phyloP scores from a whole-genome alignment of 2,113 vertebrate genomes.

The Butorides virescens region DNA sequence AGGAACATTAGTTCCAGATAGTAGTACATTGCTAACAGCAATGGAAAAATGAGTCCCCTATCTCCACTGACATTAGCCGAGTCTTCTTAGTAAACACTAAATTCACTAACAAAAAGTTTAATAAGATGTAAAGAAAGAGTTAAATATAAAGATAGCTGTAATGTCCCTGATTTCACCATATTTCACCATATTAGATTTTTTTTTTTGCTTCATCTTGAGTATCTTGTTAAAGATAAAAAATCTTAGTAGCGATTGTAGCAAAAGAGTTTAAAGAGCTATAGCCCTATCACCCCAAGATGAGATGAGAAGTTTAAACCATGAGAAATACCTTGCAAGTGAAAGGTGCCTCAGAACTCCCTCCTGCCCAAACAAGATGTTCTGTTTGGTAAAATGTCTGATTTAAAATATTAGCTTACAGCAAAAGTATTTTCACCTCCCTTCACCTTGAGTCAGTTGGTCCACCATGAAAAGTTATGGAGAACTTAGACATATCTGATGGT shows the following conservation, averaged over 20 bases:
- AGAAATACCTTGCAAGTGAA: not conserved
- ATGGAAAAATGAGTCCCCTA: not conserved
- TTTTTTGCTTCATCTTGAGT: not conserved
- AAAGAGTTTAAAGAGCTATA: not conserved
- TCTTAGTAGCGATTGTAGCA: not conserved
- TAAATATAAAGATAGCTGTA: not conserved
- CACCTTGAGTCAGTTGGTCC: not conserved
- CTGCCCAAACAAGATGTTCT: not conserved
- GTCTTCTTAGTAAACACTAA: not conserved
- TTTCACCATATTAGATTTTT: not conserved
- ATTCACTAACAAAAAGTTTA: not conserved
- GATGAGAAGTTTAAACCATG: not conserved
- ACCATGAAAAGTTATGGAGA: not conserved
- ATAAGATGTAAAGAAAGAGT: not conserved
- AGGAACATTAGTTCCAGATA: not conserved
- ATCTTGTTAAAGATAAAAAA: not conserved
- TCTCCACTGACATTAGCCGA: not conserved
- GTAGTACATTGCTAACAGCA: not conserved
- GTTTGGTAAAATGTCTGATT: not conserved
- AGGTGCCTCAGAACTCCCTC: not conserved
- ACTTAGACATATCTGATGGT: not conserved
- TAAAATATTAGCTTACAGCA: not conserved
- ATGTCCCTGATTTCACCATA: not conserved
- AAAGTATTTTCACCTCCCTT: not conserved
- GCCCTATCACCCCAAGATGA: not conserved